These are phyloP conservation scores for Scyliorhinus canicula DNA, from an alignment of 2,797 vertebrate species.

Conservation along the genomic window DNA sequence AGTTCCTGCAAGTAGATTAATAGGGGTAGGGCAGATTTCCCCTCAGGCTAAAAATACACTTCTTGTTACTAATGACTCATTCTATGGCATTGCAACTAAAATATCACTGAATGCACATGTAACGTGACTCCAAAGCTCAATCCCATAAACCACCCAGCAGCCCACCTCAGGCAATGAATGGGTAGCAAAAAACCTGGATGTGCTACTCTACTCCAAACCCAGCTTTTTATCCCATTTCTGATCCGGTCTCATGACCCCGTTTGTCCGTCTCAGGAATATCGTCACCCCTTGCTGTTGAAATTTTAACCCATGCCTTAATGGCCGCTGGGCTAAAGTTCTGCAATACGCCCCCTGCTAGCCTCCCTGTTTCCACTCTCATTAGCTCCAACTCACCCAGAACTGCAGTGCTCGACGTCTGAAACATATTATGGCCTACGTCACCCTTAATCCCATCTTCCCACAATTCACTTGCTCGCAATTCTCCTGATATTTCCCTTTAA, in stretches of 20 bases:
- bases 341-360: not conserved
- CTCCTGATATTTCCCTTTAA: not conserved
- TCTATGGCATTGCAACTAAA: not conserved
- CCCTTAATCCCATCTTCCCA: not conserved
- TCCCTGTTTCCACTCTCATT: not conserved
- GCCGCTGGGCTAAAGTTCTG: not conserved
- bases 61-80: not conserved
- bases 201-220: not conserved
- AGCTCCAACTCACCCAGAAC: not conserved
- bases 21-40: not conserved
- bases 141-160: not conserved
- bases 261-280: not conserved
- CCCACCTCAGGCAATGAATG: not conserved
- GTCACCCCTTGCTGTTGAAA: not conserved
- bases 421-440: not conserved
- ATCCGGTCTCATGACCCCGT: not conserved
- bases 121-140: not conserved
- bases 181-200: not conserved
- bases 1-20: not conserved
- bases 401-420: not conserved
- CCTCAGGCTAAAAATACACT: not conserved
- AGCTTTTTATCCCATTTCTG: not conserved
- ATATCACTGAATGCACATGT: not conserved
- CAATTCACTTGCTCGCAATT: not conserved
- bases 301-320: not conserved